Conservation (phyloP, 1,140 invertebrate species). For the Caerostris extrusa region DNA sequence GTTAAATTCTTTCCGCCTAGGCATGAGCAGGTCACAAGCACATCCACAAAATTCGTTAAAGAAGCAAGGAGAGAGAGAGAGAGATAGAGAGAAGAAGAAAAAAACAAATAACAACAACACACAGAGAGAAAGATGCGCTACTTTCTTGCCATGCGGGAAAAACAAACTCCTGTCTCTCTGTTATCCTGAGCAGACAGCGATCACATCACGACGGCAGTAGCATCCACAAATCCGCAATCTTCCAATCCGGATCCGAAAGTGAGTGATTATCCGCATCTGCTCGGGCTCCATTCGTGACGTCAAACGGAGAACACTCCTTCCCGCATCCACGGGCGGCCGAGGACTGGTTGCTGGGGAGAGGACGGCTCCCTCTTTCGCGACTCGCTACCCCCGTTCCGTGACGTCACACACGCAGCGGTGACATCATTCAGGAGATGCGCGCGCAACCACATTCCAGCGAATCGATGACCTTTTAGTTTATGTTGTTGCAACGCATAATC, state of each 20-base stretch:
- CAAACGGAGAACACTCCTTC: conserved; percentile 33
- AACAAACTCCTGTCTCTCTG: neutral
- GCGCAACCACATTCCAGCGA: conserved; percentile 53
- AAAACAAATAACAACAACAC: neutral
- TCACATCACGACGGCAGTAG: neutral
- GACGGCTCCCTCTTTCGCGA: neutral
- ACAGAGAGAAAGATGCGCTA: neutral
- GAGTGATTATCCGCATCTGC: conserved; percentile 48
- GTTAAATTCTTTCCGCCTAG: neutral
- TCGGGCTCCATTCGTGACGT: conserved; percentile 41
- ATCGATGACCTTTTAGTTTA: conserved; percentile 76
- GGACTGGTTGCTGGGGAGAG: neutral
- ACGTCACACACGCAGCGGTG: conserved; percentile 71
- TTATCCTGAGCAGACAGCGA: neutral
- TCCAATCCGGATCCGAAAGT: conserved; percentile 28
- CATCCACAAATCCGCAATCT: neutral
- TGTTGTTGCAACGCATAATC: conserved; percentile 70
- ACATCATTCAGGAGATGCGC: conserved; percentile 56
- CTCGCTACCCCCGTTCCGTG: neutral
- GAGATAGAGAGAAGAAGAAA: neutral
- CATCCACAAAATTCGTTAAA: neutral
- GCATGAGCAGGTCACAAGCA: neutral
- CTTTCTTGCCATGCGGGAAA: neutral
- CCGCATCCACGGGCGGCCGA: conserved; percentile 31
- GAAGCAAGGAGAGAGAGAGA: neutral